These are phyloP conservation scores for Scaptodrosophila latifasciaeformis DNA, from an alignment of 2,888 invertebrate species.

Conservation along the genomic window DNA sequence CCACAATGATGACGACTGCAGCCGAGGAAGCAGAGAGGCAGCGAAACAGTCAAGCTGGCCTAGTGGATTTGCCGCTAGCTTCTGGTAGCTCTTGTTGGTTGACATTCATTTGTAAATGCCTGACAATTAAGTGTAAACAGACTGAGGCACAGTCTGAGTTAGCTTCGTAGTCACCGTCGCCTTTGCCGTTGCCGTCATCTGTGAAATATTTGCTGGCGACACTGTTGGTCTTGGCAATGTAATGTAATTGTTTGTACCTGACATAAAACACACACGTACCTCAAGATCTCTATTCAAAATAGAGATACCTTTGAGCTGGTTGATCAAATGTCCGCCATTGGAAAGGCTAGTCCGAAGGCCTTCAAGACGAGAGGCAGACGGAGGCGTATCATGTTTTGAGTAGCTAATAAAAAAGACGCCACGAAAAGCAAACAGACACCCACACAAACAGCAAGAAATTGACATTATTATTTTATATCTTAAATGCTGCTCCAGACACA, in stretches of 20 bases:
- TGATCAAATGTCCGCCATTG: no score
- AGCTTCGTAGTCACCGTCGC: conserved; percentile 10
- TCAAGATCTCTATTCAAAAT: no score
- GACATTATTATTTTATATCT: no score
- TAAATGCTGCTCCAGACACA: no score
- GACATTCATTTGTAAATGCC: conserved; percentile 22
- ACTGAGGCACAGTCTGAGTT: conserved; percentile 8
- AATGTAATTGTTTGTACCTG: conserved; percentile 1
- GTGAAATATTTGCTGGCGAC: conserved; percentile 11
- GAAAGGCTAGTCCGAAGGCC: no score
- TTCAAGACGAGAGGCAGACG: conserved; percentile 22
- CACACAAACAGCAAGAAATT: no score
- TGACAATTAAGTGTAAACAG: conserved; percentile 6
- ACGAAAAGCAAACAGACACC: conserved; percentile 39
- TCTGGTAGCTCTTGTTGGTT: background rate
- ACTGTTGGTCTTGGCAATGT: background rate
- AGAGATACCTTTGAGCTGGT: no score
- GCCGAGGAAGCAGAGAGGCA: background rate
- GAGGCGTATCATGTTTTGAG: conserved; percentile 31
- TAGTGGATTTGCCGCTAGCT: background rate
- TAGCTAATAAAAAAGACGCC: conserved; percentile 44
- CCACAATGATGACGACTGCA: conserved; percentile 54
- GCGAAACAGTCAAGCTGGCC: no score
- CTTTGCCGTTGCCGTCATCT: conserved; percentile 29
- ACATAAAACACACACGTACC: background rate